Percentiles rank a stretch among this genome's conserved stretches.
These are phyloP conservation scores for Apocheima hispidaria DNA, from an alignment of 2,888 invertebrate species.

Conservation along the genomic window DNA sequence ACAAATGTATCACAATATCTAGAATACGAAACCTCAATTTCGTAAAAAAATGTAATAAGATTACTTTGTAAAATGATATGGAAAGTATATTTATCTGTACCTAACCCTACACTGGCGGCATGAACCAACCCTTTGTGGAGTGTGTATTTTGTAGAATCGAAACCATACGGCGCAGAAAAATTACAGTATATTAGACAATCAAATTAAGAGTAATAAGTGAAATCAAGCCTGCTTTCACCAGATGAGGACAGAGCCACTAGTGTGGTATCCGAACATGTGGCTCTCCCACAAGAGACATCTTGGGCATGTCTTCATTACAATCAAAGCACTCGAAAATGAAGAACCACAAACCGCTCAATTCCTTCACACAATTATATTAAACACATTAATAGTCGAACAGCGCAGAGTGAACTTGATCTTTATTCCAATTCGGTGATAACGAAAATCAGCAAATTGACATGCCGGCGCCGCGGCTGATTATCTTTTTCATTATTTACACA, in stretches of 20 bases:
- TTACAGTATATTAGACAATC: constrained; percentile 37
- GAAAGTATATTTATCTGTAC: constrained; percentile 44
- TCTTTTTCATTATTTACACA: constrained; percentile 76
- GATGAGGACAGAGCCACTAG: constrained; percentile 56
- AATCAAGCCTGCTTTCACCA: constrained; percentile 58
- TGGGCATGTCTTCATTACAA: constrained; percentile 65
- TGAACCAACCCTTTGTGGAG: constrained; percentile 56
- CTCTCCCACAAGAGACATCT: constrained; percentile 73
- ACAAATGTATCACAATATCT: constrained; percentile 31
- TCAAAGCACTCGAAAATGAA: constrained; percentile 59
- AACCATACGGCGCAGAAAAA: constrained; percentile 14
- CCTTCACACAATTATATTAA: constrained; percentile 55
- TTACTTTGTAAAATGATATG: background rate
- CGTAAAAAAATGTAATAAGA: background rate
- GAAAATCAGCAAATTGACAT: constrained; percentile 79
- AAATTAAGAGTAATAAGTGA: constrained; percentile 45
- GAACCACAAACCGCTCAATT: constrained; percentile 59
- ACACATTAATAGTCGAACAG: constrained; percentile 51
- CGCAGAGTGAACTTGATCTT: constrained; percentile 60
- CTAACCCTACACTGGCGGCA: constrained; percentile 78
- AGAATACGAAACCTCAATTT: background rate
- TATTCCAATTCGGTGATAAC: constrained; percentile 61
- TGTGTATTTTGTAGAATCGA: constrained; percentile 39
- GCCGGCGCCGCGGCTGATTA: constrained; percentile 72
- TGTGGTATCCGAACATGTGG: constrained; percentile 81